Conservation (phyloP, 1,140 invertebrate species). For the Drosophila guanche region DNA sequence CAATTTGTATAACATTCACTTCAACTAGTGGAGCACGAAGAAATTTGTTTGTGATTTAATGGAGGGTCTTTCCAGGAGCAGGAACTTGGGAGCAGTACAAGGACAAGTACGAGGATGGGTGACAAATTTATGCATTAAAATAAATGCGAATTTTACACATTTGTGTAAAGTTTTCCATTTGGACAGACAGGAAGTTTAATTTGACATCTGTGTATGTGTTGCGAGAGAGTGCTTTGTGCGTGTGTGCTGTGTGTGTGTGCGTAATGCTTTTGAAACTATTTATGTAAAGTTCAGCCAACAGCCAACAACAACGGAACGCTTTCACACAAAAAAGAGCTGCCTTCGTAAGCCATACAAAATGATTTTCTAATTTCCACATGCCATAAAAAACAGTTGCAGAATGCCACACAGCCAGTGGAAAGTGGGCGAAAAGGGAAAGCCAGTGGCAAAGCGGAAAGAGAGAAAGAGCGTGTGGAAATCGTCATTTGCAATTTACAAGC, state of each 20-base stretch:
- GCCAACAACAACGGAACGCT: no score
- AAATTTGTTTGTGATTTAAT: slow-evolving; percentile 37
- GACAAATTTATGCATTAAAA: slow-evolving; percentile 72
- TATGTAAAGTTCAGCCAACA: slow-evolving; percentile 38
- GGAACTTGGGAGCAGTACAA: neutral
- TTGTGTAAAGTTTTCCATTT: slow-evolving; percentile 55
- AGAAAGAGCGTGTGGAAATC: slow-evolving; percentile 42
- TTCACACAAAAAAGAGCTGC: slow-evolving; percentile 22
- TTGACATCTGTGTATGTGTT: slow-evolving; percentile 47
- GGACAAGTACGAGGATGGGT: neutral
- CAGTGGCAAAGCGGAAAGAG: slow-evolving; percentile 1
- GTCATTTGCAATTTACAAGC: slow-evolving; percentile 67
- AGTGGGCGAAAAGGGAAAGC: slow-evolving; percentile 19
- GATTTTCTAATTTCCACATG: slow-evolving; percentile 79
- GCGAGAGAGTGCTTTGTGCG: slow-evolving; percentile 8
- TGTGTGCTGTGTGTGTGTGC: slow-evolving; percentile 6
- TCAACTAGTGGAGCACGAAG: slow-evolving; percentile 31
- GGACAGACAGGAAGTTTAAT: slow-evolving; percentile 71
- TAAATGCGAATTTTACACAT: slow-evolving; percentile 53
- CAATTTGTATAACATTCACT: slow-evolving; percentile 60
- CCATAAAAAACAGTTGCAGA: slow-evolving; percentile 44
- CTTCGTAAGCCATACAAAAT: slow-evolving; percentile 59
- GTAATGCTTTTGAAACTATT: slow-evolving; percentile 41
- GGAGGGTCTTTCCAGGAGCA: slow-evolving; percentile 10
- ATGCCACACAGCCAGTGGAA: slow-evolving; percentile 17